Conservation (phyloP, 2,888 invertebrate genomes). For the Xestia c-nigrum region DNA sequence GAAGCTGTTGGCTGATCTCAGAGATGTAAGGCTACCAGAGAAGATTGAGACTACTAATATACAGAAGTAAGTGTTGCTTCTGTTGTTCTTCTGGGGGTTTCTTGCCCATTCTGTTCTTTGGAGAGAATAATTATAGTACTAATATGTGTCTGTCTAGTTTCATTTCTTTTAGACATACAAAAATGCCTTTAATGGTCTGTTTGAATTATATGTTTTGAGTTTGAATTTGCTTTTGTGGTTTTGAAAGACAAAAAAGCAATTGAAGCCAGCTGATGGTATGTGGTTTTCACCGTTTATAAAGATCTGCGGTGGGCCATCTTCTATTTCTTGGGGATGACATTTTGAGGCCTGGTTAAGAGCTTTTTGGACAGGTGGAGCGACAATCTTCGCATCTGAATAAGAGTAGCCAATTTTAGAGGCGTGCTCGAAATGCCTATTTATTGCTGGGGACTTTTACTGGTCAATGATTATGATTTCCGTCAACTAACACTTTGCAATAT, state of each 20-base stretch:
- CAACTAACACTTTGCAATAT: not conserved
- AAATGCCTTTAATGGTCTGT: no score
- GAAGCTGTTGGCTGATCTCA: slow-evolving; percentile 95
- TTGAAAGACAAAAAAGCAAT: no score
- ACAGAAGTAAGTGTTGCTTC: slow-evolving; percentile 92
- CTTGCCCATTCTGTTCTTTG: no score
- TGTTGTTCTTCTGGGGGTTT: no score
- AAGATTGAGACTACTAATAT: slow-evolving; percentile 97
- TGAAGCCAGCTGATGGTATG: no score
- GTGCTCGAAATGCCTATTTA: not conserved
- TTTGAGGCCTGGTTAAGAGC: not conserved
- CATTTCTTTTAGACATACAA: no score
- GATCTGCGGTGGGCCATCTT: not conserved
- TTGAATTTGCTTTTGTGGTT: no score
- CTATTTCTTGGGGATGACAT: not conserved
- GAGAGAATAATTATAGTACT: not conserved
- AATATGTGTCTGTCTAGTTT: not conserved
- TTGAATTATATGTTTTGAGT: no score
- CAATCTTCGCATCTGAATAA: not conserved
- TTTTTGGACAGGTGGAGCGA: not conserved
- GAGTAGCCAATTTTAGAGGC: not conserved
- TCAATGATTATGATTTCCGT: no score
- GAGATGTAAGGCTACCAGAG: slow-evolving; percentile 97
- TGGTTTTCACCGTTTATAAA: not conserved
- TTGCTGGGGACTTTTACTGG: not conserved